These are phyloP conservation scores for Sarcophaga caerulescens DNA, from an alignment of 2,888 invertebrate species.

Conservation along the genomic window DNA sequence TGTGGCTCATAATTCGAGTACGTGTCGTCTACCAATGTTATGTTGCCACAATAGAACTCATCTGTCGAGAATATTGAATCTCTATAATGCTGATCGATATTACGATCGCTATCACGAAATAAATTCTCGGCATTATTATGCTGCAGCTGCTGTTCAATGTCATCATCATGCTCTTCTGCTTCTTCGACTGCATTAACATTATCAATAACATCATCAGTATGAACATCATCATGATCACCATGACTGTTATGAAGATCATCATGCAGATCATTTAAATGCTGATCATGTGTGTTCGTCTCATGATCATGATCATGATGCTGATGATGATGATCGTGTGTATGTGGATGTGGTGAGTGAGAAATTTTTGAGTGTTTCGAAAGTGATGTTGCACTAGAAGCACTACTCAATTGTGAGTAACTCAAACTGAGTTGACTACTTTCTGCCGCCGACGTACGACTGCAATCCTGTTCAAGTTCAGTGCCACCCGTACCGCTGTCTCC, in stretches of 20 bases:
- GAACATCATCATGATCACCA: conserved; percentile 13
- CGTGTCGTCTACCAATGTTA: conserved; percentile 80
- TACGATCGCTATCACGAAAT: conserved; percentile 43
- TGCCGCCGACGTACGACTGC: conserved; percentile 73
- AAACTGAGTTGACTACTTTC: conserved; percentile 76
- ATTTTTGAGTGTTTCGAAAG: conserved; percentile 63
- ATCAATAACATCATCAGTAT: conserved; percentile 61
- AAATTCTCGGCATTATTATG: conserved; percentile 63
- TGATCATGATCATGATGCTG: conserved; percentile 7
- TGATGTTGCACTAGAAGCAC: conserved; percentile 69
- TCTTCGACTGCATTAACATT: not conserved
- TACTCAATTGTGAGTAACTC: conserved; percentile 77
- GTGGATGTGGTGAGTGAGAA: conserved; percentile 44
- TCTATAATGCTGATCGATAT: conserved; percentile 56
- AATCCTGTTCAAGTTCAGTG: conserved; percentile 77
- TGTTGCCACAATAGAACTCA: conserved; percentile 77
- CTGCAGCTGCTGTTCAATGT: conserved; percentile 51
- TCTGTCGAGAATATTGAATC: conserved; percentile 66
- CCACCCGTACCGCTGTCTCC: conserved; percentile 78
- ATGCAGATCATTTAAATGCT: not conserved
- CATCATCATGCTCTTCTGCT: conserved; percentile 56
- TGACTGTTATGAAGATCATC: not conserved
- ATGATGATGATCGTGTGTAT: conserved; percentile 30
- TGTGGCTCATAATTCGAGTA: conserved; percentile 80
- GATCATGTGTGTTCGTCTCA: not conserved